phyloP scores from a whole-genome alignment of 1,140 invertebrate genomes.

The Drosophila rhopaloa region DNA sequence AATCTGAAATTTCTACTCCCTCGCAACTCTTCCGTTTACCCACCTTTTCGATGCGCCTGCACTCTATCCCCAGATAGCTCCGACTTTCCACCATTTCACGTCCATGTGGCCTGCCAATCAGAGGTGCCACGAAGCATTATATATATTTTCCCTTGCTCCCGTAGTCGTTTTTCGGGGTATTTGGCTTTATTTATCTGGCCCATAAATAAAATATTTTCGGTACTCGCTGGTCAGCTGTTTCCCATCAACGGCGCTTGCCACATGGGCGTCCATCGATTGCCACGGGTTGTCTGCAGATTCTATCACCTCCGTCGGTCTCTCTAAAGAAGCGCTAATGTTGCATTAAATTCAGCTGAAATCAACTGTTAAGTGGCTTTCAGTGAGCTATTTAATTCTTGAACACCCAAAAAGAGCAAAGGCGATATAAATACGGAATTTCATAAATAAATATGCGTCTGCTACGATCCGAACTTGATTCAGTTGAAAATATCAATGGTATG shows the following conservation, averaged over 20 bases:
- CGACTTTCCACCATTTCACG: slow-evolving; percentile 33
- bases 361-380: slow-evolving; percentile 81
- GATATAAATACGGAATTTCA: slow-evolving; percentile 68
- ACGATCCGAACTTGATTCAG: slow-evolving; percentile 52
- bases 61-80: slow-evolving; percentile 24
- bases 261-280: slow-evolving; percentile 46
- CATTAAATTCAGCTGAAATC: slow-evolving; percentile 83
- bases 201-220: slow-evolving; percentile 82
- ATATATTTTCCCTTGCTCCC: slow-evolving; percentile 5
- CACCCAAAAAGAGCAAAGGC: slow-evolving; percentile 44
- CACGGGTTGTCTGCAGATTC: slow-evolving; percentile 32
- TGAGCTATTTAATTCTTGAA: slow-evolving; percentile 79
- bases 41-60: slow-evolving; percentile 16
- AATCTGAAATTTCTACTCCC: neutral
- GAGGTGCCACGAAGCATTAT: slow-evolving; percentile 20
- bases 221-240: slow-evolving; percentile 76
- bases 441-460: slow-evolving; percentile 59
- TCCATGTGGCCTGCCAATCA: slow-evolving; percentile 47
- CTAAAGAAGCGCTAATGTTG: slow-evolving; percentile 78
- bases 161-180: slow-evolving; percentile 20
- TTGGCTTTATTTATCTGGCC: slow-evolving; percentile 69
- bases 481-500: slow-evolving; percentile 14
- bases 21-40: neutral
- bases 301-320: slow-evolving; percentile 50
- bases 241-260: slow-evolving; percentile 76